Evolutionary conservation across 1,140 invertebrate species (phyloP).

Genomic region (Lordiphosa collinella): DNA sequence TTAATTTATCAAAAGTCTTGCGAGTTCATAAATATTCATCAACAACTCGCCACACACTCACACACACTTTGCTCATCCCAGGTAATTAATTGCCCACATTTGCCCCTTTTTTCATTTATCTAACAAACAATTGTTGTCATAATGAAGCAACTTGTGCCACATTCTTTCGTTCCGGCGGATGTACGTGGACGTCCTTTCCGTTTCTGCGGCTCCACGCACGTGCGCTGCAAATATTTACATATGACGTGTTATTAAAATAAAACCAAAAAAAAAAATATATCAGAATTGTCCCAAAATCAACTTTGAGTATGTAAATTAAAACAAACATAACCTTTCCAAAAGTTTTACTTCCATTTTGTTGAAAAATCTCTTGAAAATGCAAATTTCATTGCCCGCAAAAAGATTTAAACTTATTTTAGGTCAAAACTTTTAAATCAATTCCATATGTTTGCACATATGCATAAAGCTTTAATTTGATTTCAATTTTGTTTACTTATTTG

Average conservation of each 20-base stretch:
- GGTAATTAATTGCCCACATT: conserved; percentile 50
- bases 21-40: not conserved
- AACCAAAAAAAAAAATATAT: conserved; percentile 36
- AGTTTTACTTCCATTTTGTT: conserved; percentile 21
- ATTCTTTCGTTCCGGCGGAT: conserved; percentile 29
- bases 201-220: conserved; percentile 20
- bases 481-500: not conserved
- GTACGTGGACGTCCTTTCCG: conserved; percentile 38
- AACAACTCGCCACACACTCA: conserved; percentile 7
- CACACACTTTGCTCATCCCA: conserved; percentile 5
- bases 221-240: conserved; percentile 51
- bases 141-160: conserved; percentile 56
- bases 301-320: conserved; percentile 54
- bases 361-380: conserved; percentile 47
- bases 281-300: conserved; percentile 28
- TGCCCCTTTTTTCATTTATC: conserved; percentile 33
- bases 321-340: conserved; percentile 30
- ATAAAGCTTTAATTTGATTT: conserved; percentile 35
- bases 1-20: not conserved
- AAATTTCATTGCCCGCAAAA: conserved; percentile 41
- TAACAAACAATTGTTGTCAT: conserved; percentile 33
- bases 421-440: conserved; percentile 16
- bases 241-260: conserved; percentile 62
- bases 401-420: conserved; percentile 38
- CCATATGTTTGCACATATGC: not conserved